phyloP scores from a whole-genome alignment of 2,888 invertebrate genomes.

The Lottia scabra region DNA sequence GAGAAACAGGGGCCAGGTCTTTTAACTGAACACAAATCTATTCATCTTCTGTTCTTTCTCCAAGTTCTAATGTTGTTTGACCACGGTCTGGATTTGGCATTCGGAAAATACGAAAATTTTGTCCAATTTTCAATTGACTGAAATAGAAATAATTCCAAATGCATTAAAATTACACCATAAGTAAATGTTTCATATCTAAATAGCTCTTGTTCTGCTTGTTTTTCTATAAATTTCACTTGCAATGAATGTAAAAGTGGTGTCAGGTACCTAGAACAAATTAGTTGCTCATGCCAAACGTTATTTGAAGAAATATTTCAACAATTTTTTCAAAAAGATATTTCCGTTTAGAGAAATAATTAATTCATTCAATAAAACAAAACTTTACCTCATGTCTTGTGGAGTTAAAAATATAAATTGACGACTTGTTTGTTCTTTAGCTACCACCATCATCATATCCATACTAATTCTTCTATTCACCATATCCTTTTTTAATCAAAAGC shows the following conservation, averaged over 20 bases:
- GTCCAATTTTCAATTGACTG: conserved; percentile 48
- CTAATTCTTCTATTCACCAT: conserved; percentile 84
- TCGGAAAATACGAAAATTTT: conserved; percentile 51
- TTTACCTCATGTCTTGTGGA: conserved; percentile 75
- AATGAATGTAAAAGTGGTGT: too few species aligned
- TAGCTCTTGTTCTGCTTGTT: too few species aligned
- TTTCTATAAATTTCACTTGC: too few species aligned
- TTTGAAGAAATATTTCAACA: too few species aligned
- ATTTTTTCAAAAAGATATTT: too few species aligned
- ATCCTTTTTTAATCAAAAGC: conserved; percentile 75
- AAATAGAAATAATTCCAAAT: conserved; percentile 15
- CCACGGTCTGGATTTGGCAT: conserved; percentile 64
- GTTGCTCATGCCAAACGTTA: too few species aligned
- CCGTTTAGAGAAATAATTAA: not conserved
- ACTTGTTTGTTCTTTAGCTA: conserved; percentile 77
- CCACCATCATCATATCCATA: conserved; percentile 82
- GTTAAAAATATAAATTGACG: conserved; percentile 90
- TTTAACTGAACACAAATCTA: too few species aligned
- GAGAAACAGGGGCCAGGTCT: too few species aligned
- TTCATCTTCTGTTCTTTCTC: not conserved
- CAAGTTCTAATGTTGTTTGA: conserved; percentile 29
- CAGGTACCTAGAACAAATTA: too few species aligned
- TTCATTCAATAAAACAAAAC: not conserved
- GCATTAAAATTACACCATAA: too few species aligned
- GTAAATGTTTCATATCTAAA: too few species aligned